Conservation (phyloP, 1,140 invertebrate genomes). For the Ostrea edulis region DNA sequence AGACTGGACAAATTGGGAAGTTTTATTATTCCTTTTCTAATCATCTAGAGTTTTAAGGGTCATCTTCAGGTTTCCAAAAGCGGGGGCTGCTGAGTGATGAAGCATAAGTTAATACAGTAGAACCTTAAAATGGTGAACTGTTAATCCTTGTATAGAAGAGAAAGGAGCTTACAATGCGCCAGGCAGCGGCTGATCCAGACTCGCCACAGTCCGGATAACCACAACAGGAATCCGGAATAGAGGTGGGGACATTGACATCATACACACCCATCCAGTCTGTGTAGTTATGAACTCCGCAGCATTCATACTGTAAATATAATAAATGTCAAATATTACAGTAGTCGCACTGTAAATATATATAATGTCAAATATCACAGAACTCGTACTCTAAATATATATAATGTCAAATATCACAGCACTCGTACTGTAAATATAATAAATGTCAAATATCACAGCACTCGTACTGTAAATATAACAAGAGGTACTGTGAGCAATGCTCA, state of each 20-base stretch:
- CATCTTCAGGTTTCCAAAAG: too few species aligned
- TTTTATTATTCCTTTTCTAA: neutral
- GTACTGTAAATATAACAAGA: too few species aligned
- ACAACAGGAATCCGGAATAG: slow-evolving; percentile 56
- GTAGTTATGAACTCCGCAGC: slow-evolving; percentile 57
- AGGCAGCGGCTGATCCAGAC: slow-evolving; percentile 46
- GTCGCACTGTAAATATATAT: too few species aligned
- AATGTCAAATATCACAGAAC: too few species aligned
- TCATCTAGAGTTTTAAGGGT: neutral
- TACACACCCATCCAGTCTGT: slow-evolving; percentile 54
- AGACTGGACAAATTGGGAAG: too few species aligned
- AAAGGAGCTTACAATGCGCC: slow-evolving; percentile 49
- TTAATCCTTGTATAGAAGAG: neutral
- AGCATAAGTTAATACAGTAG: too few species aligned
- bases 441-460: too few species aligned
- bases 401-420: too few species aligned
- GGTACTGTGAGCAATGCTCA: too few species aligned
- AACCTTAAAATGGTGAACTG: neutral
- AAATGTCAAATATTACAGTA: too few species aligned
- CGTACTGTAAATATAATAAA: slow-evolving; percentile 54
- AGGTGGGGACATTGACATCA: slow-evolving; percentile 36
- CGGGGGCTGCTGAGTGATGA: too few species aligned
- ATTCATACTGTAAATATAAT: slow-evolving; percentile 46
- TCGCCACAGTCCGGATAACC: slow-evolving; percentile 51
- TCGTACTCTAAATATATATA: too few species aligned